Conservation (phyloP, 2,888 invertebrate species). For the Ormyrus thymus region DNA sequence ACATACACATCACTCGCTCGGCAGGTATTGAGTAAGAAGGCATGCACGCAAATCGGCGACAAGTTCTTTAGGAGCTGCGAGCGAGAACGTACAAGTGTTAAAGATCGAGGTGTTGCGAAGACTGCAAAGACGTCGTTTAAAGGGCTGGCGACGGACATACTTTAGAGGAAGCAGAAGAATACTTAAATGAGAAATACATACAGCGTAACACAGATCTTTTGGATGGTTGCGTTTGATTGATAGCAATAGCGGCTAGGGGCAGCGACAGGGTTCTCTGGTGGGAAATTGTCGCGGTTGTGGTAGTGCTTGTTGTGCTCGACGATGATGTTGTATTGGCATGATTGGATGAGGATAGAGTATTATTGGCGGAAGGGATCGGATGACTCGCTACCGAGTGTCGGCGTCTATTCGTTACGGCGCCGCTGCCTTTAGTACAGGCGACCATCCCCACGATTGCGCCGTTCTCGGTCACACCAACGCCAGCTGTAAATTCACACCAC, state of each 20-base stretch:
- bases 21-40: background rate
- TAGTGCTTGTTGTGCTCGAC: slow-evolving; percentile 65
- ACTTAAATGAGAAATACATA: slow-evolving; percentile 67
- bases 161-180: background rate
- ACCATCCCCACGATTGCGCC: slow-evolving; percentile 65
- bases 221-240: slow-evolving; percentile 74
- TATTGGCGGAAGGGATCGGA: slow-evolving; percentile 70
- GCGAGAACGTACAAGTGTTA: too few species aligned
- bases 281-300: slow-evolving; percentile 71
- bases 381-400: slow-evolving; percentile 74
- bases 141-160: too few species aligned
- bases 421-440: slow-evolving; percentile 70
- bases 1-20: slow-evolving; percentile 25
- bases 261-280: slow-evolving; percentile 85
- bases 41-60: too few species aligned
- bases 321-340: slow-evolving; percentile 69
- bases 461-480: slow-evolving; percentile 68
- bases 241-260: slow-evolving; percentile 79
- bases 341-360: slow-evolving; percentile 68
- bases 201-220: slow-evolving; percentile 75
- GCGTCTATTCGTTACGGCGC: slow-evolving; percentile 70
- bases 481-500: slow-evolving; percentile 71
- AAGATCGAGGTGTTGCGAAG: too few species aligned
- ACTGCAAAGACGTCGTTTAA: too few species aligned
- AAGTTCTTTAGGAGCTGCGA: too few species aligned